Base-by-base conservation (phyloP, 2,888 invertebrate genomes). In the Lasioglossum villosulum region DNA sequence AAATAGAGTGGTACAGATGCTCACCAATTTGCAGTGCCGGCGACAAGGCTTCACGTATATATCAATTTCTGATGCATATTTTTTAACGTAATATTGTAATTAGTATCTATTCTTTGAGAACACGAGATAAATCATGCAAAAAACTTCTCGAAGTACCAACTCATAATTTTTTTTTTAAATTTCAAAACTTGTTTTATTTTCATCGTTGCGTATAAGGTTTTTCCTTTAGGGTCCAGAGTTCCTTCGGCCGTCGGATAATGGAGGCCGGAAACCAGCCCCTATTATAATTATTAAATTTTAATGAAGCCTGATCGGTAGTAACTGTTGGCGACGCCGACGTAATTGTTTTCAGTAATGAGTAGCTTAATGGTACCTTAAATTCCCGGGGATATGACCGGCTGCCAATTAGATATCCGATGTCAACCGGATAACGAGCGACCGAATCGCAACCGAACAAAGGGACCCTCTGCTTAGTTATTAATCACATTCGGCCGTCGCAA, bases 301-400 rank as follows among this genome's bases (percentile, higher is more conserved):
- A 70, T n/a, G 70, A 70, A 39, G 70, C 39, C 14, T 70, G 68
- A 68, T 68, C 68, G 68, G 70, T 39, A 39, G 70, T 70, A 70
- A 70, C 70, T 70, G 12, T 70, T 14, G 37, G 37, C 37, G 70
- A 39, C 70, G n/a, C 37, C 70, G 39, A 0, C 68, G 68, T 70
- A 70, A 70, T 70, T 70, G 70, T 70, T 70, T 68, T 39, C 39
- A n/a, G 2, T 70, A 70, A 70, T 39, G 70, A 70, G n/a, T 12
- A n/a, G 70, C 39, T 70, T 39, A 42, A 70, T 39, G 70, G 37
- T 39, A 70, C 39, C 70, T 39, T 70, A 70, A 39, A 70, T 39
- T 70, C 39, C 39, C 12, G 19, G n/a, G 14, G 70, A 70, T 70
- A 70, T 39, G 70, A 70, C 70, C 37, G 39, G 34, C 56, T 27